Evolutionary conservation across 2,113 vertebrate species (phyloP), one percentile per base, ranked within the genome.

Genomic region (Pseudonaja textilis): DNA sequence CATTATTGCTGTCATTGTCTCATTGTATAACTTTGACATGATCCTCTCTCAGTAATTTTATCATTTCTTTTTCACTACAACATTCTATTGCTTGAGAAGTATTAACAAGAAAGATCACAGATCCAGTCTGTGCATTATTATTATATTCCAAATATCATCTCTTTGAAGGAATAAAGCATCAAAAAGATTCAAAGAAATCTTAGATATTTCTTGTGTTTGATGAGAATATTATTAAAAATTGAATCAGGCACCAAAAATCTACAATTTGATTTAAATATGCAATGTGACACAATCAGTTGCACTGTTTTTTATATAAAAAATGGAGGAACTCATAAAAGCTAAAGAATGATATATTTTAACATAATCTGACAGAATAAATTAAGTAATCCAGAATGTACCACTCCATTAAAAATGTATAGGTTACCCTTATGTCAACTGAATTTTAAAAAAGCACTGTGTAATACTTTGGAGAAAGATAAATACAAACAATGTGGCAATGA

Each of bases 21-120:
- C 5, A 39, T 74, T 74, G n/a, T 34, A 16, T 69, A 74, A 16
- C 69, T 74, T 74, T 74, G n/a, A 16, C 69, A 74, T 20, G n/a
- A 34, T 34, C 18, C n/a, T n/a, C 16, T 34, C n/a, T 69, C 61
- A 69, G 29, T 69, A 16, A 69, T 16, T 69, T 69, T 69, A 69
- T 69, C 64, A 69, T 34, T 16, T 34, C 4, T 69, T 69, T 69
- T 69, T 69, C 4, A n/a, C 61, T 16, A 16, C 29, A 12, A 86
- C 85, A 23, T n/a, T 34, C 47, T 86, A 69, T 92, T 88, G 88
- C 45, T 85, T 85, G 56, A 59, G 54, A 2, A 5, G 20, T 29
- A 89, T 92, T 92, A 92, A 85, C 54, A 85, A n/a, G 54, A 85
- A 92, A 85, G 52, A 88, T 85, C 54, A 85, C 39, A 59, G 42